Evolutionary conservation across 2,888 invertebrate species (phyloP).

Genomic region (Metallyticus violacea): DNA sequence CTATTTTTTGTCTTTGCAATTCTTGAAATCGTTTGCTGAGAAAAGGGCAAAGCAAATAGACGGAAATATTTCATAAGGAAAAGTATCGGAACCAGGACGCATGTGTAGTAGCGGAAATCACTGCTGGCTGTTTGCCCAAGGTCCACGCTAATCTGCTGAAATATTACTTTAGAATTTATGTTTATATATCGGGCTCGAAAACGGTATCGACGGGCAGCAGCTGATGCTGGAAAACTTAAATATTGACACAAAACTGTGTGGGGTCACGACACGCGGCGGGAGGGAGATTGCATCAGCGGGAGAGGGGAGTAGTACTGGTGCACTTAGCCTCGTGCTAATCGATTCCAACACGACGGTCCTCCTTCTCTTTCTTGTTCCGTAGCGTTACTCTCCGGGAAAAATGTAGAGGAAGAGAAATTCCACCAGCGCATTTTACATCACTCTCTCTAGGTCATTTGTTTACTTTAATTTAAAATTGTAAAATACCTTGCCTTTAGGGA

Average conservation of each 20-base stretch:
- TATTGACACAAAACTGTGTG: background rate
- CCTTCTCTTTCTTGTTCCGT: background rate
- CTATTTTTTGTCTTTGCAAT: too few species aligned
- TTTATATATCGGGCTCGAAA: background rate
- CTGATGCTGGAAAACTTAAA: background rate
- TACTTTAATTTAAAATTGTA: background rate
- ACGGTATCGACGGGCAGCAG: background rate
- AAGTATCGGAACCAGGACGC: too few species aligned
- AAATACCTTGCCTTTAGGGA: background rate
- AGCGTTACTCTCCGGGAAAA: too few species aligned
- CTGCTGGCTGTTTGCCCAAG: background rate
- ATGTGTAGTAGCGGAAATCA: background rate
- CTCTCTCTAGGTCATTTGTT: background rate
- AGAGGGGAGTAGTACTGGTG: background rate
- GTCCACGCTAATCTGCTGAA: background rate
- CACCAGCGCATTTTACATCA: background rate
- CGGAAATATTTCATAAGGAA: background rate
- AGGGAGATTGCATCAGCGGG: too few species aligned
- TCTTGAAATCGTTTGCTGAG: too few species aligned
- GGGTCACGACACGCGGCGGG: background rate
- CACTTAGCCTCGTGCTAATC: background rate
- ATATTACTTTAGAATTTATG: background rate
- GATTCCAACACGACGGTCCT: background rate
- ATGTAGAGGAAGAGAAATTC: background rate
- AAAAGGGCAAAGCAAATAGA: too few species aligned